These are phyloP conservation scores for Gonioctena quinquepunctata DNA, from an alignment of 1,140 invertebrate genomes.

Conservation along the genomic window DNA sequence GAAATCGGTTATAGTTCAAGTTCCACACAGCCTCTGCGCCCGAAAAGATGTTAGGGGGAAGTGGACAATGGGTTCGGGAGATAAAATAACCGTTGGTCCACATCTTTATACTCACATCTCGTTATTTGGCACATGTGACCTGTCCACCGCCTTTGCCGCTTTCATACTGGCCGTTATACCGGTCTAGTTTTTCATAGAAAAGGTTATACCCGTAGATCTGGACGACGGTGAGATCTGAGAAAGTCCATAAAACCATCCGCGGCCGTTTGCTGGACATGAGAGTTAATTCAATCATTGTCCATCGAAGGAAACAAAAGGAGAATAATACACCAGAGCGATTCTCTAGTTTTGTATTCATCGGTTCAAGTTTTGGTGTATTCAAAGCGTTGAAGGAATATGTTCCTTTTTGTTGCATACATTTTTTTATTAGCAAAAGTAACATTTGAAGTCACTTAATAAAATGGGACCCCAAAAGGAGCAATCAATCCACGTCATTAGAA, in stretches of 20 bases:
- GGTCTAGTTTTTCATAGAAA: slow-evolving; percentile 9
- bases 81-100: slow-evolving; percentile 19
- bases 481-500: no score
- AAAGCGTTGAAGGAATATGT: no score
- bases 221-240: background rate
- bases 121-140: background rate
- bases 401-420: no score
- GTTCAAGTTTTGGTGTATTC: no score
- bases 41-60: slow-evolving; percentile 12
- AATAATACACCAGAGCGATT: no score
- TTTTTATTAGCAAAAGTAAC: no score
- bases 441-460: no score
- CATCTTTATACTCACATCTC: background rate
- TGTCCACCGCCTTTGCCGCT: background rate
- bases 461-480: no score
- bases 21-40: background rate
- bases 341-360: no score
- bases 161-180: background rate
- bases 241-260: background rate
- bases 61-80: slow-evolving; percentile 11
- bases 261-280: no score
- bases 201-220: background rate
- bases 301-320: no score
- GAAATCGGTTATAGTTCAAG: slow-evolving; percentile 21
- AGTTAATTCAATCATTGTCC: background rate